These are phyloP conservation scores for Indicator indicator DNA, from an alignment of 2,113 vertebrate species.

Conservation along the genomic window DNA sequence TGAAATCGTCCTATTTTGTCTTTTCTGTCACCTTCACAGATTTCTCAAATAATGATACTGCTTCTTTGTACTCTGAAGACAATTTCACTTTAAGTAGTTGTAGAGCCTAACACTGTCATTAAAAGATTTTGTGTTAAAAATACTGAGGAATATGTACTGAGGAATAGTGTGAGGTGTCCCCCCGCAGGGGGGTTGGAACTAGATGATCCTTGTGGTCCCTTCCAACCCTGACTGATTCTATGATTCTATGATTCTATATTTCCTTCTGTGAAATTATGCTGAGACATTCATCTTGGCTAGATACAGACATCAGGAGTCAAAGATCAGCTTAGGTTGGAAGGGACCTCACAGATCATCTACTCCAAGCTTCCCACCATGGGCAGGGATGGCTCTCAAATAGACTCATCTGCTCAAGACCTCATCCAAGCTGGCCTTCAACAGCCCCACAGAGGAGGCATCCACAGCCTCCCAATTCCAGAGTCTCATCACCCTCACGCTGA, in stretches of 20 bases:
- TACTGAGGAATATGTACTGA: not conserved
- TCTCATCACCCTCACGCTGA: too few species aligned
- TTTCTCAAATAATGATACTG: not conserved
- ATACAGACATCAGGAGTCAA: fast-evolving
- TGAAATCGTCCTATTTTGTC: not conserved
- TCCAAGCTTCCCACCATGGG: too few species aligned
- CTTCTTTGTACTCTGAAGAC: not conserved
- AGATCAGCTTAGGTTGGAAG: not conserved
- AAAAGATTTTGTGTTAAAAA: conserved; percentile 7
- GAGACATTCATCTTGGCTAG: not conserved
- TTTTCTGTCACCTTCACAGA: not conserved
- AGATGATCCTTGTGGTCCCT: too few species aligned
- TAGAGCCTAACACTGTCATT: not conserved
- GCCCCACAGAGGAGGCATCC: too few species aligned
- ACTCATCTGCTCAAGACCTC: too few species aligned
- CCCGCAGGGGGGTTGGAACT: too few species aligned
- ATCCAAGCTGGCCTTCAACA: too few species aligned
- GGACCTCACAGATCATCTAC: too few species aligned
- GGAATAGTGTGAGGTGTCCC: too few species aligned
- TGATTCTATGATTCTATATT: not conserved
- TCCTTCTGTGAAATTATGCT: not conserved
- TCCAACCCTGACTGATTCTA: too few species aligned
- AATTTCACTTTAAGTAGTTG: not conserved
- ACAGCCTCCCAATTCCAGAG: too few species aligned
- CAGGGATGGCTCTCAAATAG: too few species aligned